A percentile compares a stretch with the other conserved stretches of the same genome.
Conservation (phyloP, 2,113 vertebrate species). For the Paradisaea rubra region DNA sequence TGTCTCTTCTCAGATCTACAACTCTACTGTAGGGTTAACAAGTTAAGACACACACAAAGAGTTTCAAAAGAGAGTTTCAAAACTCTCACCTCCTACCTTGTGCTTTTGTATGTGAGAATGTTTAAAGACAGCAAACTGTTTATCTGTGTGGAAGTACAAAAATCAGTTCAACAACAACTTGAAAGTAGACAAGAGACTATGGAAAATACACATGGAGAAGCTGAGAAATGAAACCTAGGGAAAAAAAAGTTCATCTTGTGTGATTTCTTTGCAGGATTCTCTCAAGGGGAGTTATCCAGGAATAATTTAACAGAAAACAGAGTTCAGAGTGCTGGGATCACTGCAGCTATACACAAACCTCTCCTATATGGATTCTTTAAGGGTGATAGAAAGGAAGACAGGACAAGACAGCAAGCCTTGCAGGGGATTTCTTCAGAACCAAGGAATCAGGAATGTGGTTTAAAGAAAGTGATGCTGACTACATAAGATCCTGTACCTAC, state of each 20-base stretch:
- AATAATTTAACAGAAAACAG: not conserved
- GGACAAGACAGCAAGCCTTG: not conserved
- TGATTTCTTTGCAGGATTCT: not conserved
- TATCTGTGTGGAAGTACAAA: not conserved
- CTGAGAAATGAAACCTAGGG: not conserved
- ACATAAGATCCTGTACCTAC: not conserved
- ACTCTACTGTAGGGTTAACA: not conserved
- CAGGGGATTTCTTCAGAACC: not conserved
- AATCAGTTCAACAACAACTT: not conserved
- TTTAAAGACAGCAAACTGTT: not conserved
- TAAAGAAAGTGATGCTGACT: not conserved
- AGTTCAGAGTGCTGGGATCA: not conserved
- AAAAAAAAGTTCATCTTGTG: not conserved
- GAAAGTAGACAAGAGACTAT: not conserved
- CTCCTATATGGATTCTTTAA: not conserved
- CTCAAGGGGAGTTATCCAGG: not conserved
- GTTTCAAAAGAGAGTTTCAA: not conserved
- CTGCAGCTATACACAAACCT: not conserved
- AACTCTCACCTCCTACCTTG: not conserved
- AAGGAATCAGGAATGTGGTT: not conserved
- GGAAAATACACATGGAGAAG: not conserved
- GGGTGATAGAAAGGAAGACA: not conserved
- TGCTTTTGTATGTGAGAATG: not conserved
- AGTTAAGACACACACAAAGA: not conserved
- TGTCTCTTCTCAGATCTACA: not conserved